Evolutionary conservation across 2,888 invertebrate genomes (phyloP).

Genomic region (Amphimallon solstitiale): DNA sequence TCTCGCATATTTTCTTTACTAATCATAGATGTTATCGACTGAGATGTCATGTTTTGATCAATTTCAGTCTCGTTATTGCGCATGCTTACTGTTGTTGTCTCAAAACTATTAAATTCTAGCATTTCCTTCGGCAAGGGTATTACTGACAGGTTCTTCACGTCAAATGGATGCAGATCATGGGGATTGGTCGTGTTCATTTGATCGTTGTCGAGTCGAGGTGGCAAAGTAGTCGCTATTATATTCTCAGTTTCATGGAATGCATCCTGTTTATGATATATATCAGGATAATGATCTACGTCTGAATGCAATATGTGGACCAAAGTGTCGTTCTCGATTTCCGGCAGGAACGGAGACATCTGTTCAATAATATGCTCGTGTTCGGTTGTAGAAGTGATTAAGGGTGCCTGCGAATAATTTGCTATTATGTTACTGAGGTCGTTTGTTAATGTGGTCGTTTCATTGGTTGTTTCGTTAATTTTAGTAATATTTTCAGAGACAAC

Average conservation of each 20-base stretch:
- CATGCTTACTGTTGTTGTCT: background rate
- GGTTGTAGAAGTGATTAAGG: constrained; percentile 37
- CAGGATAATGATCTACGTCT: constrained; percentile 57
- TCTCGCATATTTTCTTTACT: constrained; percentile 8
- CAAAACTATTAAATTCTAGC: constrained; percentile 25
- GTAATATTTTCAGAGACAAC: no score
- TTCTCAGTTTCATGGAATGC: constrained; percentile 34
- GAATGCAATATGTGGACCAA: constrained; percentile 70
- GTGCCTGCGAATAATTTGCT: constrained; percentile 44
- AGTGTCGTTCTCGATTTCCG: constrained; percentile 72
- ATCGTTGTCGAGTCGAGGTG: constrained; percentile 65
- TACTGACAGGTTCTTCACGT: constrained; percentile 47
- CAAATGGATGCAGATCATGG: constrained; percentile 58
- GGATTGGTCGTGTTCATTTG: constrained; percentile 66
- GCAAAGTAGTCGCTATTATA: constrained; percentile 52
- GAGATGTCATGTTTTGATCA: background rate
- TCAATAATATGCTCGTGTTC: constrained; percentile 35
- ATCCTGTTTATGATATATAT: constrained; percentile 54
- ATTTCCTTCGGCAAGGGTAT: constrained; percentile 46
- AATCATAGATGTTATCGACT: constrained; percentile 13
- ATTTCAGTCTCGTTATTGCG: background rate
- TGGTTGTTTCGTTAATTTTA: no score
- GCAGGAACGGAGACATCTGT: constrained; percentile 38
- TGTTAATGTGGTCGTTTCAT: background rate
- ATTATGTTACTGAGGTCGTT: background rate